Evolutionary conservation across 1,140 invertebrate species (phyloP), one percentile per base, ranked within the genome.

Genomic region (Hypsibius dujardini): DNA sequence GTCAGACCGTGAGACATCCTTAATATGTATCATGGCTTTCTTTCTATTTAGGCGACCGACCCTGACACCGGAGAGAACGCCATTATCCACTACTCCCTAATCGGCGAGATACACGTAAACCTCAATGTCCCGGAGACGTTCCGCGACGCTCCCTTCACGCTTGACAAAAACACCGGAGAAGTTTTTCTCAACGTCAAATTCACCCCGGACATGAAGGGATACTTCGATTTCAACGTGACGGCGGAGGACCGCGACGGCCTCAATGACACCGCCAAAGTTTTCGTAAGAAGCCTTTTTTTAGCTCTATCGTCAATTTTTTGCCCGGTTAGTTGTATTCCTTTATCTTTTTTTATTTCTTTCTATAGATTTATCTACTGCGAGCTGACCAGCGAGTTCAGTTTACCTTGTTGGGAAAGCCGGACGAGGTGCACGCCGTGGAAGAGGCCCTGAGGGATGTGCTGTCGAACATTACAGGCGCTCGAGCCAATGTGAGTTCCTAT

Each of bases 131-230:
- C 92, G 73, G 89, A 92, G 70, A 86, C 87, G 74, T 83, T 92
- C 70, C 84, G 86, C 67, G 83, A 86, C 50, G 83, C 87, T 1
- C 89, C 92, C 0, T 95, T 96, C 79, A 77, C 90, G 0, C 84
- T 96, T 0, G 87, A 93, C 73, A 79, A 80, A 69, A 82, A 86
- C 2, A 88, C 89, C 3, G 93, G 92, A 1, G 86, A 86, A 1
- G 84, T 97, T 1, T 86, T 85, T 69, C 81, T 95, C 1, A 95
- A 95, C 80, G 95, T 95, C 77, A 92, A 95, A 81, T 92, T 92
- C 28, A 92, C 95, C 77, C 88, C 89, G 76, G 88, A 89, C 70
- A 95, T 95, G 92, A 94, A 94, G 79, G 93, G 93, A 70, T 95
- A 95, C 78, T 95, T 95, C 79, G 88, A 92, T 77, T 93, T 95